Evolutionary conservation across 2,113 vertebrate species (phyloP).

Genomic region (Gambusia holbrooki): DNA sequence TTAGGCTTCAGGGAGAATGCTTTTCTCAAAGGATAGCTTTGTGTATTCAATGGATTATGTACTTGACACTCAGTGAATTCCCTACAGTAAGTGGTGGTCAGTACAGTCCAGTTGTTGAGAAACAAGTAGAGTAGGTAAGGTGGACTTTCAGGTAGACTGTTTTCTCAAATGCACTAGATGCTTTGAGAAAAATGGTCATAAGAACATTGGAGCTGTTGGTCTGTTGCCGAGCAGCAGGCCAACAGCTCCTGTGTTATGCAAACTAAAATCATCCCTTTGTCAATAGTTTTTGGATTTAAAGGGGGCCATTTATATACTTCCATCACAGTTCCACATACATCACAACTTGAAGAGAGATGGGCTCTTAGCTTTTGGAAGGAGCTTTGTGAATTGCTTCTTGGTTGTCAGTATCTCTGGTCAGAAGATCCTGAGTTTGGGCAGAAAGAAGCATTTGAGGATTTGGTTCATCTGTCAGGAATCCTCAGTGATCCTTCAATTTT

Average conservation of each 20-base stretch:
- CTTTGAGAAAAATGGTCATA: not conserved
- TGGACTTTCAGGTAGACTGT: not conserved
- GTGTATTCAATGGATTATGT: not conserved
- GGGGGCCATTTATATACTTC: not conserved
- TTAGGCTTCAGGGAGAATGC: conserved; percentile 56
- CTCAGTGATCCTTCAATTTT: not conserved
- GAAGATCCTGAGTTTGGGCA: not conserved
- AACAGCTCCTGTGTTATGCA: not conserved
- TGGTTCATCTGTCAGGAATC: not conserved
- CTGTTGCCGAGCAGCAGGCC: not conserved
- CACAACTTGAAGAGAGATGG: not conserved
- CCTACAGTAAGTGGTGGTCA: not conserved
- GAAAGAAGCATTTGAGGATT: not conserved
- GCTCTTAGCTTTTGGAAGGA: not conserved
- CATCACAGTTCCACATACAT: not conserved
- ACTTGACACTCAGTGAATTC: conserved; percentile 1
- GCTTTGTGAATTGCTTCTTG: not conserved
- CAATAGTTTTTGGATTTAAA: not conserved
- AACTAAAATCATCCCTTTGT: not conserved
- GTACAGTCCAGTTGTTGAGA: not conserved
- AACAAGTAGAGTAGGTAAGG: not conserved
- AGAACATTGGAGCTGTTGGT: not conserved
- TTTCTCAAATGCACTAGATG: not conserved
- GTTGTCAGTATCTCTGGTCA: not conserved
- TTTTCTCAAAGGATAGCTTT: conserved; percentile 41